These are phyloP conservation scores for Himalopsyche phryganea DNA, from an alignment of 1,140 invertebrate genomes.

Conservation along the genomic window DNA sequence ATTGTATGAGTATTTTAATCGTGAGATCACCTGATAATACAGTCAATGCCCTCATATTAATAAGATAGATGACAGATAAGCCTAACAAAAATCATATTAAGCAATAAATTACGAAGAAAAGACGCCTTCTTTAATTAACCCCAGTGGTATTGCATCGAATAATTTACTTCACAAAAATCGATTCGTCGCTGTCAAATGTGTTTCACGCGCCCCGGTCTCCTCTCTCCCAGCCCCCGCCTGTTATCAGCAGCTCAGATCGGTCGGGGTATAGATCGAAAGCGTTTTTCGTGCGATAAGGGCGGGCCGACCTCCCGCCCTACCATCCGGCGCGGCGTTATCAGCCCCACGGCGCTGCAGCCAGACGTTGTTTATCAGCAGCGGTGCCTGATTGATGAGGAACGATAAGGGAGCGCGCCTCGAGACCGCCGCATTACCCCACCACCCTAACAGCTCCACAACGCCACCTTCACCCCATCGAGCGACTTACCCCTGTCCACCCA, in stretches of 20 bases:
- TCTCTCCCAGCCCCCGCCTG: background rate
- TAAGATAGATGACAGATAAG: too few species aligned
- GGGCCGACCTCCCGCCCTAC: conserved; percentile 5
- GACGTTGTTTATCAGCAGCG: conserved; percentile 34
- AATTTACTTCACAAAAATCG: conserved; percentile 27
- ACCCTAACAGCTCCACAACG: background rate
- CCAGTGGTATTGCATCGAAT: conserved; percentile 2
- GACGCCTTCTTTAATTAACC: too few species aligned
- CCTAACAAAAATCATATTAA: too few species aligned
- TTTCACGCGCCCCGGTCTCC: conserved; percentile 2
- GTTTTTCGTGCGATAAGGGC: conserved; percentile 35
- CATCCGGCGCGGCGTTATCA: conserved; percentile 2
- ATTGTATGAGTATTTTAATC: too few species aligned
- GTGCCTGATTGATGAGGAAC: conserved; percentile 29
- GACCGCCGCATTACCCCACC: conserved; percentile 1
- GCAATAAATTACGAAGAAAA: too few species aligned
- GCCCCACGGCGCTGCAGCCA: conserved; percentile 30
- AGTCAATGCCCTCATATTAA: too few species aligned
- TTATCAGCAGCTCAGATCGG: conserved; percentile 24
- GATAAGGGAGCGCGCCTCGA: conserved; percentile 20
- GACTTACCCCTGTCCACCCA: too few species aligned
- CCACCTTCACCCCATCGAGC: background rate
- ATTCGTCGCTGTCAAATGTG: conserved; percentile 25
- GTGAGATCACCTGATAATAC: too few species aligned
- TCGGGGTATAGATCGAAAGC: conserved; percentile 32